Evolutionary conservation across 2,888 invertebrate genomes (phyloP), one percentile per base, ranked within the genome.

Genomic region (Diarsia mendica): DNA sequence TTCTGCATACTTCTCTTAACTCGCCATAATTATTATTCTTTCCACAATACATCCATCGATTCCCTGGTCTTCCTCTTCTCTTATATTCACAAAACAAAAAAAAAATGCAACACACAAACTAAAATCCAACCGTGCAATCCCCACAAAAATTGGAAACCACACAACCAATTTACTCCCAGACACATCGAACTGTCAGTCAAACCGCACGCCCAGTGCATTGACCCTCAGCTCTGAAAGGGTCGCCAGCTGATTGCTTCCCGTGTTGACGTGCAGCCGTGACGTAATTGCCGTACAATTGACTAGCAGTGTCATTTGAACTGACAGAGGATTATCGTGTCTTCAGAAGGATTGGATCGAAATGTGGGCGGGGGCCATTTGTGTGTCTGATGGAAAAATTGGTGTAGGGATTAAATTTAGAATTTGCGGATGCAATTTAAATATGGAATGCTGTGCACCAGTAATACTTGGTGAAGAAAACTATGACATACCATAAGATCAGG

Each of bases 211-310:
- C 67, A 53, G 84, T 72, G 60, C 82, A 72, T 77, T 80, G 86
- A 79, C 85, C 86, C 64, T 61, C 23, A 23, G 61, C 60, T 70
- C 46, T 61, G 80, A 85, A 88, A 85, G 85, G 83, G 85, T 83
- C 81, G 80, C 77, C 72, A 80, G 83, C 86, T 90, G 92, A 91
- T 91, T 91, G 89, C 88, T 89, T 91, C 91, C 91, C 76, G 88
- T 89, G 88, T 91, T 88, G 91, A 89, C 90, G 86, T 85, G 85
- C 83, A 85, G 63, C 79, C 72, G 67, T 81, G 72, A 75, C 78
- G 77, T 82, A 79, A 86, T 84, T 79, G 76, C 74, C 28, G 51
- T 61, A 76, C 85, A 86, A 87, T 84, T 87, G 86, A 86, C 82
- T 77, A 79, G 70, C 66, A 82, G 67, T 83, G 79, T 84, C 79